phyloP scores from a whole-genome alignment of 2,113 vertebrate genomes.

The Tricholaema leucomelas region DNA sequence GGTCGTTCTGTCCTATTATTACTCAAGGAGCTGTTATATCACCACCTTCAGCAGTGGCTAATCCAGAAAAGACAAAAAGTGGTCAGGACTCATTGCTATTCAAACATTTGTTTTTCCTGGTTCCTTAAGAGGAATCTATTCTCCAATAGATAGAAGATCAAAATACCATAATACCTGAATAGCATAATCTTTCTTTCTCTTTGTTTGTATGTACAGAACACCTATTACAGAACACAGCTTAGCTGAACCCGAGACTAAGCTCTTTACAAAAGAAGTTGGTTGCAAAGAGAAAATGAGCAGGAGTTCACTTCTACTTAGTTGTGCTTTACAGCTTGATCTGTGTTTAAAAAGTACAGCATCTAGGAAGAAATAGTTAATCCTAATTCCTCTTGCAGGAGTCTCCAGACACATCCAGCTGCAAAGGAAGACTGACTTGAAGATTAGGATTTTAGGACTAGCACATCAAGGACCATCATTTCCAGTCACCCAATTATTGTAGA shows the following conservation, averaged over 20 bases:
- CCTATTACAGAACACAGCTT: no score
- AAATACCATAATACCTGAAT: background rate
- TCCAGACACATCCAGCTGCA: background rate
- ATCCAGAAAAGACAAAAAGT: background rate
- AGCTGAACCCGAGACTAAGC: constrained; percentile 31
- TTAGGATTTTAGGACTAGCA: background rate
- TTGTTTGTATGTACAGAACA: background rate
- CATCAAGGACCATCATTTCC: background rate
- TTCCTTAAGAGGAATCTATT: background rate
- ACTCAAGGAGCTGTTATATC: background rate
- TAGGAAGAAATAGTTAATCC: constrained; percentile 41
- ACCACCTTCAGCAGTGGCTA: background rate
- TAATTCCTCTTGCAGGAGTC: constrained; percentile 7
- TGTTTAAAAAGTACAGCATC: background rate
- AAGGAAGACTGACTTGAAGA: constrained; percentile 4
- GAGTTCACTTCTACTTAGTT: constrained; percentile 12
- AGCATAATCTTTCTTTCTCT: background rate
- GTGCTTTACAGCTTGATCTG: background rate
- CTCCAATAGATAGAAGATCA: background rate
- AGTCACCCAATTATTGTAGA: background rate
- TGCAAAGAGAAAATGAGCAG: constrained; percentile 37
- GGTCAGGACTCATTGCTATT: background rate
- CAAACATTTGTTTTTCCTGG: background rate
- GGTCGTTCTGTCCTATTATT: background rate
- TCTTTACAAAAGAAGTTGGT: constrained; percentile 18